Conservation (phyloP, 1,140 invertebrate species). For the Pseudomyrmex pallidus region DNA sequence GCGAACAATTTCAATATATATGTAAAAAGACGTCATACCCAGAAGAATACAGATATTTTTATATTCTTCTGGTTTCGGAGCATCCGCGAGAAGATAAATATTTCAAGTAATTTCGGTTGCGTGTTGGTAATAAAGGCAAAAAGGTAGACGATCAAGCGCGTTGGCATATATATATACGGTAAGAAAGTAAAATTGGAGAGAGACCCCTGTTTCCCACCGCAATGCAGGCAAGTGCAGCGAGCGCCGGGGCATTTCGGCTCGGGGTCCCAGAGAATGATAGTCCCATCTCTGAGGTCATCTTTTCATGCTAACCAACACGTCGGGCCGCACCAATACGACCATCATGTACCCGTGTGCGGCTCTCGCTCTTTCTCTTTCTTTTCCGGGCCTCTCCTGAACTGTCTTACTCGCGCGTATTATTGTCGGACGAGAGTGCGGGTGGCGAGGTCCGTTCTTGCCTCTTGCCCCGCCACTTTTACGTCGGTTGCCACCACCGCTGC, state of each 20-base stretch:
- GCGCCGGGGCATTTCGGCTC: constrained; percentile 67
- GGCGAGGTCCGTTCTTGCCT: constrained; percentile 67
- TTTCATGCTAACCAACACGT: constrained; percentile 71
- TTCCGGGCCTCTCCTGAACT: constrained; percentile 3
- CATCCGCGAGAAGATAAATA: constrained; percentile 24
- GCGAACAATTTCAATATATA: background rate
- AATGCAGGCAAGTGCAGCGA: constrained; percentile 36
- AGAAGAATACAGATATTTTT: too few relatives aligned
- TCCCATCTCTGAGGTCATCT: constrained; percentile 83
- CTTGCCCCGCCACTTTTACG: constrained; percentile 49
- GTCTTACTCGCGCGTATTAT: constrained; percentile 41
- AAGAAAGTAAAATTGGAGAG: constrained; percentile 26
- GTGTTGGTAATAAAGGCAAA: constrained; percentile 11
- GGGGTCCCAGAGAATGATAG: constrained; percentile 72
- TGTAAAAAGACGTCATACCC: background rate
- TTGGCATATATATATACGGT: background rate
- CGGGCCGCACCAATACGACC: constrained; percentile 63
- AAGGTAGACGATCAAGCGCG: constrained; percentile 1
- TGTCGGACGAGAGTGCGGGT: constrained; percentile 73
- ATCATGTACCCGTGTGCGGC: constrained; percentile 43
- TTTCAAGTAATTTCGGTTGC: constrained; percentile 13
- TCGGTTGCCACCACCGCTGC: constrained; percentile 57
- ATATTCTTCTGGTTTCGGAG: too few relatives aligned
- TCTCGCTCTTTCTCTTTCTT: constrained; percentile 59
- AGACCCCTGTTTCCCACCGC: background rate